Base-by-base conservation (phyloP, 2,888 invertebrate genomes). In the Altica lythri region DNA sequence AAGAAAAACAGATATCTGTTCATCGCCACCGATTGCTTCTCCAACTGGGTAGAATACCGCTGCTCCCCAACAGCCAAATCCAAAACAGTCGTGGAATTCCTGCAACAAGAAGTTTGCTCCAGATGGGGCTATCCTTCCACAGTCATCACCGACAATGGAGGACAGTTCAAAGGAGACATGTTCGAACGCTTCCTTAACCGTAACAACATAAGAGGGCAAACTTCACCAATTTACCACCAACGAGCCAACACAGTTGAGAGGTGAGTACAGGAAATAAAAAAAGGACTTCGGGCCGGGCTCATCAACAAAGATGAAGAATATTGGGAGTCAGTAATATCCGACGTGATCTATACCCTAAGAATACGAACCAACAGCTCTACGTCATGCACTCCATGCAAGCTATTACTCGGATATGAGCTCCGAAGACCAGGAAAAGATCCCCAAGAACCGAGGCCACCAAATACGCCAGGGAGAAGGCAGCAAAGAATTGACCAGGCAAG, bases 251-350 rank as follows among this genome's bases (percentile, higher is more conserved):
- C 63, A 1, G 60, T 59, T 1, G 55, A 68, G 30, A 10, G 65
- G 9, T 44, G 60, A 1, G 63, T 64, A 14, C 66, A 67, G 22
- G 61, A 65, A 6, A 45, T 67, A 1, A 68, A 67, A 18, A 63
- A 64, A 16, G 17, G 10, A 1, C 8, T 44, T 6, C 25, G 42
- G 0, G 29, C 30, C 2, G 6, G 9, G 4, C 8, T 37, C 9
- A 37, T 37, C 1, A 37, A 37, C 10, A 44, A 32, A 27, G 12
- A 14, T 6, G 3, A 12, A 13, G 18, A 29, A 0, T 8, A 6
- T 1, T 32, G 19, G 44, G 44, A 44, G 6, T 5, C 5, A 1
- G 6, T 10, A 8, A n/a, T 45, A 3, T 6, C 32, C 2, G 29
- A 45, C 13, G 34, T 10, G 1, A 10, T 45, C 1, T 45, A 13